These are phyloP conservation scores for Natrix natrix DNA, from an alignment of 2,797 vertebrate genomes.

Conservation along the genomic window DNA sequence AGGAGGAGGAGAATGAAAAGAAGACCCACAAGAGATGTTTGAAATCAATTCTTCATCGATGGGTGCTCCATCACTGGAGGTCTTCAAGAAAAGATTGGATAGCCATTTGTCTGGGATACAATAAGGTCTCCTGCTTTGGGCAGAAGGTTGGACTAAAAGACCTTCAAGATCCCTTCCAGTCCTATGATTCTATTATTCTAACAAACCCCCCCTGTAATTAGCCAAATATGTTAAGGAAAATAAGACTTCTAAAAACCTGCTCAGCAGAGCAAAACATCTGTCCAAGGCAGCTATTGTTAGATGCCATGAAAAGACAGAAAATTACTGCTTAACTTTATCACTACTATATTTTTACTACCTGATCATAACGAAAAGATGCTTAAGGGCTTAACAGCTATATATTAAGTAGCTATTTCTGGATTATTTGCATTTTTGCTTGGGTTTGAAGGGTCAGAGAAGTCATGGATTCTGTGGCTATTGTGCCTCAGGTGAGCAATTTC, in stretches of 20 bases:
- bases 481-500: neutral
- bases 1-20: no score
- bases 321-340: neutral
- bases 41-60: neutral
- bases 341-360: neutral
- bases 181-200: neutral
- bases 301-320: neutral
- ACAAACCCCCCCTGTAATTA: neutral
- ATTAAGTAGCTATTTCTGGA: neutral
- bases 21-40: neutral
- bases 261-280: neutral
- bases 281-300: neutral
- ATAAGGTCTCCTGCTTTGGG: neutral
- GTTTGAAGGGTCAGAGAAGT: neutral
- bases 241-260: neutral
- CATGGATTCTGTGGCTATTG: neutral
- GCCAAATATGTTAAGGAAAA: neutral
- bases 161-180: neutral
- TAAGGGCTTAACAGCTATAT: neutral
- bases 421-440: neutral
- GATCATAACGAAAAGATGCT: neutral
- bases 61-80: neutral
- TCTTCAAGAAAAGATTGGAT: neutral
- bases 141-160: neutral
- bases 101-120: neutral